These are phyloP conservation scores for Erebia ligea DNA, from an alignment of 2,888 invertebrate genomes.

Conservation along the genomic window DNA sequence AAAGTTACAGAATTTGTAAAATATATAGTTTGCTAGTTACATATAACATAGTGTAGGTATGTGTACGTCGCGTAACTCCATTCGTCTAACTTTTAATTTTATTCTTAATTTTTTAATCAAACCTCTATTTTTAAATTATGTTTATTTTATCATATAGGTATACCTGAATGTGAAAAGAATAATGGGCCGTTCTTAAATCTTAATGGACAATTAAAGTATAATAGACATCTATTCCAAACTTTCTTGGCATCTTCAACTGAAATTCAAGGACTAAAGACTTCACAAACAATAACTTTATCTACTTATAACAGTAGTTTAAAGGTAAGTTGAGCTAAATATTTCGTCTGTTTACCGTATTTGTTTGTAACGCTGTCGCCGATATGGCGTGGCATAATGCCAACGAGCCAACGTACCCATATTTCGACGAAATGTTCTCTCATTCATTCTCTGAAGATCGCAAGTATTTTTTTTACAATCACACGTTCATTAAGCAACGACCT, in stretches of 20 bases:
- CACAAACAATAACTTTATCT: neutral
- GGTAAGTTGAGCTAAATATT: conserved; percentile 44
- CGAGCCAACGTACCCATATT: conserved; percentile 60
- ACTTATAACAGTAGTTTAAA: conserved; percentile 41
- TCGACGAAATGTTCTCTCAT: conserved; percentile 47
- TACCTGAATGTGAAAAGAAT: too few relatives aligned
- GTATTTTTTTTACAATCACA: neutral
- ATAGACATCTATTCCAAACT: too few relatives aligned
- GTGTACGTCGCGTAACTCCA: too few relatives aligned
- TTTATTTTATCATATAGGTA: too few relatives aligned
- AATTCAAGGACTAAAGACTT: conserved; percentile 1
- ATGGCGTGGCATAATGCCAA: conserved; percentile 66
- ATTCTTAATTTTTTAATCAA: too few relatives aligned
- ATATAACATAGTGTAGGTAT: too few relatives aligned
- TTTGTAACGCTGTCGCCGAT: conserved; percentile 49
- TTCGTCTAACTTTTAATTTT: too few relatives aligned
- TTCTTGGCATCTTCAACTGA: neutral
- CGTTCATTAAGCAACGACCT: too few relatives aligned
- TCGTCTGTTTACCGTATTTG: conserved; percentile 48
- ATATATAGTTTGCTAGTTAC: neutral
- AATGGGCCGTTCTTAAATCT: too few relatives aligned
- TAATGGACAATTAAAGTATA: too few relatives aligned
- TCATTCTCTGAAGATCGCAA: conserved; percentile 44
- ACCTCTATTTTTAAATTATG: too few relatives aligned
- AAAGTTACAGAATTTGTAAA: neutral